Evolutionary conservation across 30 jellyfish, hydroid and myxozoan genomes (phyloP).

Genomic region (Chrysaora quinquecirrha): DNA sequence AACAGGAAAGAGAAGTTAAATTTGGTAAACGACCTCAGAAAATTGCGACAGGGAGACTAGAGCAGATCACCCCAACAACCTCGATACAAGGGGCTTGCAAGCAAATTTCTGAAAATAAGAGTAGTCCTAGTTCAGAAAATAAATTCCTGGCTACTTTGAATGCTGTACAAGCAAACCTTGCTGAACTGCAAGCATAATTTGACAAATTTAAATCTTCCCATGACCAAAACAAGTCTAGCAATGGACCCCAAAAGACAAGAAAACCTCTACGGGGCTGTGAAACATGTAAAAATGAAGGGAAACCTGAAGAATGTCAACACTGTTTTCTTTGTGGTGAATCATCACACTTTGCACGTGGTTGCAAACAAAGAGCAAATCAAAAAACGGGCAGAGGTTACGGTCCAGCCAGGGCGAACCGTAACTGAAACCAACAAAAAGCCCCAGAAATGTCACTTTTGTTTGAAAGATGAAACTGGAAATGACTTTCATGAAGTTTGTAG

Average conservation of each 20-base stretch:
- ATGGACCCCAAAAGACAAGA: constrained; percentile 17
- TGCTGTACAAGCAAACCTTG: not conserved
- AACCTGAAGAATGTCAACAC: constrained; percentile 49
- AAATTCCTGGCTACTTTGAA: not conserved
- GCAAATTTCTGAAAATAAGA: not conserved
- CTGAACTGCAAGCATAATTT: constrained; percentile 34
- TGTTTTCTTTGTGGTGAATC: constrained; percentile 63
- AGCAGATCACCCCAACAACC: not conserved
- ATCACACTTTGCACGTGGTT: constrained; percentile 45
- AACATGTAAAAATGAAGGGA: constrained; percentile 21
- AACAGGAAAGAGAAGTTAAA: not conserved
- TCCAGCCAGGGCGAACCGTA: constrained; percentile 51
- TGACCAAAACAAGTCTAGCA: constrained; percentile 7
- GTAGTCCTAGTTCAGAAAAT: not conserved
- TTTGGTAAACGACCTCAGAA: not conserved
- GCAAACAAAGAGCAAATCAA: constrained; percentile 32
- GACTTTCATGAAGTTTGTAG: constrained; percentile 15
- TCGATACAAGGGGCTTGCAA: not conserved
- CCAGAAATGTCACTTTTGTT: constrained; percentile 40
- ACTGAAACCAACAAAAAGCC: constrained; percentile 31
- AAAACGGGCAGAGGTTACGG: constrained; percentile 45
- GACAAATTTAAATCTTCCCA: constrained; percentile 30
- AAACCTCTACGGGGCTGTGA: constrained; percentile 34
- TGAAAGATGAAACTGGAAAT: constrained; percentile 30
- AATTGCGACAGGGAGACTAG: not conserved